Evolutionary conservation across 2,113 vertebrate species (phyloP), one percentile per base, ranked within the genome.

Genomic region (Salminus brasiliensis): DNA sequence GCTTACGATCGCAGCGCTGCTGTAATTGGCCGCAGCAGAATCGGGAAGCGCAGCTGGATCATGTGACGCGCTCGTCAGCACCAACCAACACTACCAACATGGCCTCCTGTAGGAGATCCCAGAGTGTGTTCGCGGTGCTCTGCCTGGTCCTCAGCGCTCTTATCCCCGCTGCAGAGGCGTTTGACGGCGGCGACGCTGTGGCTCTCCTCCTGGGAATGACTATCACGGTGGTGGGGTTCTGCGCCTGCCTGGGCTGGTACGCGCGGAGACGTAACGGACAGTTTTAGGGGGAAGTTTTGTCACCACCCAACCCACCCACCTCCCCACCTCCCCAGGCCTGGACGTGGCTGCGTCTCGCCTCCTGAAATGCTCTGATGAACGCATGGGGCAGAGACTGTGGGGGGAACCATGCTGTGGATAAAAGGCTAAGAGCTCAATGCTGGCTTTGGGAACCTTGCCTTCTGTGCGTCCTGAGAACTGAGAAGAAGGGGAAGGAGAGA

Each of bases 161-260:
- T 36, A 13, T 96, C 59, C 93, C 93, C 12, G 88, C 69, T 1
- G 96, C 79, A 21, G 93, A 96, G 89, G 97, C 97, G 30, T 89
- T 96, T 81, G 96, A 98, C 0, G 85, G 93, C 0, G 97, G 96
- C 27, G 96, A 98, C 80, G 93, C 93, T 0, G 68, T 96, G 0
- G 96, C 96, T 11, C 89, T 98, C 62, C 87, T 99, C 4, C 71
- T 98, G 25, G 94, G 93, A 43, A 87, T 94, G 1, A 53, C 93
- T 43, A 60, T 98, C 72, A 90, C 93, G 9, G 68, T 93, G 11
- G 68, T 96, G 0, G 96, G 96, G 7, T 89, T 97, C 53, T 99
- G 97, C 73, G 96, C 93, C 73, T 96, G 93, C 70, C 88, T 98
- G 34, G 97, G 98, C 70, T 93, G 97, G 81, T 99, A 98, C 30